These are phyloP conservation scores for Bombyx huttoni DNA, from an alignment of 2,888 invertebrate species.

Conservation along the genomic window DNA sequence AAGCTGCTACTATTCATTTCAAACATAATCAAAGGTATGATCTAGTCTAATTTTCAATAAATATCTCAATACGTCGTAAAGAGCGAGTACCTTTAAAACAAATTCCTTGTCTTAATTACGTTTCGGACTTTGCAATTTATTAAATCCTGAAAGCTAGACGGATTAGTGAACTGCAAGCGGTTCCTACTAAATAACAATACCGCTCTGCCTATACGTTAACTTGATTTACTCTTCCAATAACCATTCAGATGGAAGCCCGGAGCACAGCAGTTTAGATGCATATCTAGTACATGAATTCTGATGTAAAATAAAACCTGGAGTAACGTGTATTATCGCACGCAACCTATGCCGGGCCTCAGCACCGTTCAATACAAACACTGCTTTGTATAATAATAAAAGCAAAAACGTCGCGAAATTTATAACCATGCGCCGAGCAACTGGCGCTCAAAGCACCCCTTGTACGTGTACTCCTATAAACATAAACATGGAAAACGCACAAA, in stretches of 20 bases:
- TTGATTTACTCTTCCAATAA: background rate
- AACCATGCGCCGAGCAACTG: slow-evolving; percentile 43
- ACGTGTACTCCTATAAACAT: slow-evolving; percentile 69
- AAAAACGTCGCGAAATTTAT: slow-evolving; percentile 49
- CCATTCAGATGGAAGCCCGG: background rate
- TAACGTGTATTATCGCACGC: slow-evolving; percentile 17
- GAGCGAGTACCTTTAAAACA: background rate
- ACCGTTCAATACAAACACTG: slow-evolving; percentile 28
- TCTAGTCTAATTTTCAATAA: background rate
- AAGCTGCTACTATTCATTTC: too few species aligned
- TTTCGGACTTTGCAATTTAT: background rate
- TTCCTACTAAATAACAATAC: background rate
- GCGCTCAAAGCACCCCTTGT: slow-evolving; percentile 64
- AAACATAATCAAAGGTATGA: too few species aligned
- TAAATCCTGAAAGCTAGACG: background rate
- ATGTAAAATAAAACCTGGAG: slow-evolving; percentile 13
- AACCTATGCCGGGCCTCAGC: slow-evolving; percentile 16
- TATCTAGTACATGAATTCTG: slow-evolving; percentile 4
- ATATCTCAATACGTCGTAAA: background rate
- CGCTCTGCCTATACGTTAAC: background rate
- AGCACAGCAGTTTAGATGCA: slow-evolving; percentile 1
- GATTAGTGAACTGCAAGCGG: background rate
- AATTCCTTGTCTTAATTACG: background rate
- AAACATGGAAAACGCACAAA: slow-evolving; percentile 72
- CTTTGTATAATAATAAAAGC: slow-evolving; percentile 41